phyloP scores from a whole-genome alignment of 1,140 invertebrate species.

The Dendroctonus ponderosae region DNA sequence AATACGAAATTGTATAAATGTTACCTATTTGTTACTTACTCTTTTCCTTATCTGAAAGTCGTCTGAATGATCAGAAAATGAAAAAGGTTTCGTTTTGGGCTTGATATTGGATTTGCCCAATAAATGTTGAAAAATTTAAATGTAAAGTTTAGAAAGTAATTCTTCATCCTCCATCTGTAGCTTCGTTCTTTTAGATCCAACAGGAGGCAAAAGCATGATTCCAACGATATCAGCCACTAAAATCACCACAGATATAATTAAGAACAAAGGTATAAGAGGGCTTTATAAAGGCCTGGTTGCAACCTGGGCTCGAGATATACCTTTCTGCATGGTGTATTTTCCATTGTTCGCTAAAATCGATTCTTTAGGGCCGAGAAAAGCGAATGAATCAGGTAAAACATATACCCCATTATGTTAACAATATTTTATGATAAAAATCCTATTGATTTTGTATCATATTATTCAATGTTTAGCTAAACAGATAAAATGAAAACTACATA shows the following conservation, averaged over 20 bases:
- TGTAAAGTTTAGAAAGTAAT: background rate
- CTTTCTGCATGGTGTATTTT: constrained; percentile 98
- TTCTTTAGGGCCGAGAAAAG: constrained; percentile 76
- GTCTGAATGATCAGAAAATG: too few species aligned
- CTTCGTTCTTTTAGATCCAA: constrained; percentile 43
- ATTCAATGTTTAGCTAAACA: too few species aligned
- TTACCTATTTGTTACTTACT: too few species aligned
- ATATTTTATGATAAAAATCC: too few species aligned
- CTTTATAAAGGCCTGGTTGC: constrained; percentile 92
- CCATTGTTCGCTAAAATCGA: constrained; percentile 96
- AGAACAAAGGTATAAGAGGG: constrained; percentile 84
- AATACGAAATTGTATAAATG: too few species aligned
- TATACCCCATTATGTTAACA: too few species aligned
- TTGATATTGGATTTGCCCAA: too few species aligned
- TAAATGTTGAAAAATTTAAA: too few species aligned
- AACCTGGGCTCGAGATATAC: constrained; percentile 89
- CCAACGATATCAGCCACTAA: constrained; percentile 79
- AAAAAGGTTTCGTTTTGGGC: too few species aligned
- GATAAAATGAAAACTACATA: too few species aligned
- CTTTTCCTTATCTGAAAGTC: background rate
- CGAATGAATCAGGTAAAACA: constrained; percentile 58
- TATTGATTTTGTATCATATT: too few species aligned
- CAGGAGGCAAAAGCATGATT: constrained; percentile 54
- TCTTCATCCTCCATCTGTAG: background rate
- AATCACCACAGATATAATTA: constrained; percentile 75